Base-by-base conservation (phyloP, 1,140 invertebrate species). In the Portunus trituberculatus region DNA sequence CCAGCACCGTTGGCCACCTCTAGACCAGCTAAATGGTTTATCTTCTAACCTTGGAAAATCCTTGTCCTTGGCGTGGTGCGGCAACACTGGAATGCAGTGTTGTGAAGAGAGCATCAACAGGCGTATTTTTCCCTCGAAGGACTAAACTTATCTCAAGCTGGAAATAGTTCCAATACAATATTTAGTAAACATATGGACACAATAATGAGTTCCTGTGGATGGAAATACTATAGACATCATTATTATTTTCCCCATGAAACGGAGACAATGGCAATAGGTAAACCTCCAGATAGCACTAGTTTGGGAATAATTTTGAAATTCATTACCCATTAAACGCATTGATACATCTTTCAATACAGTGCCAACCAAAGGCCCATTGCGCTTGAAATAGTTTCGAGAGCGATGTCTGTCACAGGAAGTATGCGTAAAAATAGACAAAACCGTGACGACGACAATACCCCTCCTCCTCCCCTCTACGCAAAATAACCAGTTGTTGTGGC, bases 51-150 rank as follows among this genome's bases (percentile, higher is more conserved):
- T 94, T 82, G 14, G 88, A 83, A 94, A 94, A 94, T 84, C 28
- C 89, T 84, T 20, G 93, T 94, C 93, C 93, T 91, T 94, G 93
- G 67, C 28, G 31, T 84, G 67, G 20, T 82, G 89, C 93, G 93
- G 93, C 93, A 94, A 94, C 93, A 94, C 93, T 91, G 67, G 87
- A 90, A 90, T 90, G 88, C 29, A 67, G 39, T 93, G 93, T 93
- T 93, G 84, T 93, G 46, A 94, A 94, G 93, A 89, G 93, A 94
- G 87, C 93, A 94, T 94, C 87, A 39, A 76, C 28, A 90, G 93
- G 93, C 93, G 93, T 94, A 89, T 89, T 94, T 94, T 76, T 94
- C 67, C 67, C 25, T 76, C 67, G 20, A 25, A 76, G 20, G 20
- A 25, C 25, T 7, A 20, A n/a, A n/a, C 20, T 76, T 76, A 20